Base-by-base conservation (phyloP, 2,113 vertebrate species). In the Pitta sordida region DNA sequence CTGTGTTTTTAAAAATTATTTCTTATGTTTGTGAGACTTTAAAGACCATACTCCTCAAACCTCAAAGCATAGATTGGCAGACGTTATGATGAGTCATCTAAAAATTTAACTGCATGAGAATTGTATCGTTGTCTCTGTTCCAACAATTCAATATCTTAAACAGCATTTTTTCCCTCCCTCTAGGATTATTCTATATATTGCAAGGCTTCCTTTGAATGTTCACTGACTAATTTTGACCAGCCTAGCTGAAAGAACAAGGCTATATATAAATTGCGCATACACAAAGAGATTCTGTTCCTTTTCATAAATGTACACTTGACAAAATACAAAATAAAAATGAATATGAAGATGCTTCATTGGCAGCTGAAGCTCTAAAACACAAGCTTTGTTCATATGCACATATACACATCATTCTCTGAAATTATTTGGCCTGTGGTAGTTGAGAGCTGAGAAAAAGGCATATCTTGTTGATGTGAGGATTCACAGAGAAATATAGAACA, bases 91-190 rank as follows among this genome's bases (percentile, higher is more conserved):
- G 94, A 94, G 59, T 96, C 93, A 96, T 95, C 83, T 91, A 70
- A 94, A 97, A 95, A 91, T 87, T 24, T 52, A 91, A 93, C 77
- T 9, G 23, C 73, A 85, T 37, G 86, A 86, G 51, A 95, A 94
- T 87, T 95, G 79, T 46, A 79, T 80, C 81, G 29, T 70, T 97
- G 96, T 85, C 58, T 69, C 32, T 85, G 12, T 84, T 94, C 87
- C 97, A 96, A 78, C 34, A 79, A 69, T 91, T 86, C 95, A 96
- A 93, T 97, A 93, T 79, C 85, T 96, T 95, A 93, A 96, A 88
- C 39, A 92, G 85, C 74, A 95, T 91, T 95, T 96, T 93, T 90
- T 89, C 53, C 49, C n/a, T 73, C 26, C 58, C 71, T 85, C 83
- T 48, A 84, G 81, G 70, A 80, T 94, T 83, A 67, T 78, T 94